Percentiles rank a stretch among this genome's conserved stretches.
phyloP scores from a whole-genome alignment of 2,797 vertebrate species.

The Galago senegalensis region DNA sequence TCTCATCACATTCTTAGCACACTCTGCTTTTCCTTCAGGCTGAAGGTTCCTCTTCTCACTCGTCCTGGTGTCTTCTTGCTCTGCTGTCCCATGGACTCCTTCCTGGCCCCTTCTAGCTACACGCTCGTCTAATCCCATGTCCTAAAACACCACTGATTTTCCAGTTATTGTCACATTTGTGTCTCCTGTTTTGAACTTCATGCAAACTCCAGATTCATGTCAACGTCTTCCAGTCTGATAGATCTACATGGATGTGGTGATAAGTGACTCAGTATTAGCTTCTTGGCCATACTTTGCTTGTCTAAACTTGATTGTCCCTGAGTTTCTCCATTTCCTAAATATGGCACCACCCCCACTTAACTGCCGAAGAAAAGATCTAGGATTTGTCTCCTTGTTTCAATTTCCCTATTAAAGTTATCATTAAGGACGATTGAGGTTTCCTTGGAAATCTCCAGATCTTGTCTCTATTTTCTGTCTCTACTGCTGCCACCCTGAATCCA shows the following conservation, averaged over 20 bases:
- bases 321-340: neutral
- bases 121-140: neutral
- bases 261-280: neutral
- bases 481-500: neutral
- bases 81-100: neutral
- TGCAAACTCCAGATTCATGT: neutral
- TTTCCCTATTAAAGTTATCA: neutral
- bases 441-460: neutral
- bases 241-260: neutral
- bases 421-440: rapidly evolving
- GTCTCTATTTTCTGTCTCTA: neutral
- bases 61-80: neutral
- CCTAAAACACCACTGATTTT: neutral
- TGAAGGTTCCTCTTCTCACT: neutral
- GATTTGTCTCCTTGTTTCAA: neutral
- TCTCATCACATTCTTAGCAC: neutral
- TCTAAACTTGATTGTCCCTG: neutral
- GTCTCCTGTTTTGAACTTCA: neutral
- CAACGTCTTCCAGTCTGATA: neutral
- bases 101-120: neutral
- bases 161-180: neutral
- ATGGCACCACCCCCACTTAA: neutral
- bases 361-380: neutral
- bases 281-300: neutral
- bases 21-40: neutral